Evolutionary conservation across 2,888 invertebrate genomes (phyloP), one percentile per base, ranked within the genome.

Genomic region (Anoncus sp.): DNA sequence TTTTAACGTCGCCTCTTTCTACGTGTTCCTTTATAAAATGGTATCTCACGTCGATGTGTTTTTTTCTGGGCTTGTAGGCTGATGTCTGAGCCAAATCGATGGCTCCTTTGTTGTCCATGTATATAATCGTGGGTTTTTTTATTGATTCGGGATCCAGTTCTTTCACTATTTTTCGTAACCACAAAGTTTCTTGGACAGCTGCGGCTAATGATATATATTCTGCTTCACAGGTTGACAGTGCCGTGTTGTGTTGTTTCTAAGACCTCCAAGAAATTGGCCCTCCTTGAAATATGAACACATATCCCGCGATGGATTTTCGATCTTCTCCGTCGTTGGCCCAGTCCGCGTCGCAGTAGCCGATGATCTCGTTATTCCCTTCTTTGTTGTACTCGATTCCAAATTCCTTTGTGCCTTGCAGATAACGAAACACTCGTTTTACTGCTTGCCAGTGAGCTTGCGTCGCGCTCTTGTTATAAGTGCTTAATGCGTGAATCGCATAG

Each of bases 321-420:
- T 85, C 82, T 22, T 75, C 69, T n/a, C 24, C 22, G 20, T 85
- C 83, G 31, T 77, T 76, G 5, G 84, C 87, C 87, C 85, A 87
- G 74, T 82, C 83, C 43, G 86, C 86, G 77, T 88, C 90, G 87
- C 82, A 81, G 76, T 85, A 87, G n/a, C 81, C 85, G 18, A 62
- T 31, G 38, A 65, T 47, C 45, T 22, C 12, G 2, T 45, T 20
- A 12, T n/a, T 10, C 9, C 38, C 40, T 12, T 45, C 59, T 24
- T 43, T 63, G 38, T 7, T 16, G 53, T 35, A 78, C 7, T 38
- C 20, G 4, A 80, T 12, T 53, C 60, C 60, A 3, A 40, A 12
- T 20, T 72, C 38, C 20, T 35, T 18, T 1, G 79, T 79, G 2
- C 79, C 81, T n/a, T 76, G 59, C n/a, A 79, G 20, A 20, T 79